Evolutionary conservation across 2,797 vertebrate genomes (phyloP).

Genomic region (Chelon auratus): DNA sequence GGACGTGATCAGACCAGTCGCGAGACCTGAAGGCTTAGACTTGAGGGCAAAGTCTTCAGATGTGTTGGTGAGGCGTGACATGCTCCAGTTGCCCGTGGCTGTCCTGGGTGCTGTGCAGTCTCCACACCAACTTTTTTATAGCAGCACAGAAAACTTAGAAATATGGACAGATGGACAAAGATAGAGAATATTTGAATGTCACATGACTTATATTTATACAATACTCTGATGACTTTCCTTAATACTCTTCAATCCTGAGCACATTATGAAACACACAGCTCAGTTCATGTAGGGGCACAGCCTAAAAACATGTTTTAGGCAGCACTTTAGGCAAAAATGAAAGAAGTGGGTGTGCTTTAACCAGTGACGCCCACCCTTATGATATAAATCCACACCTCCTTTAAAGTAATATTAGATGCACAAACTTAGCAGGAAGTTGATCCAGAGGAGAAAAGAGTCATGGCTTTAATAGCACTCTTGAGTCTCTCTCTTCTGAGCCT

Average conservation of each 20-base stretch:
- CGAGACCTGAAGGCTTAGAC: slow-evolving; percentile 67
- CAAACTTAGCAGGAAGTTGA: slow-evolving; percentile 32
- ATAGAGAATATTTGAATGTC: slow-evolving; percentile 30
- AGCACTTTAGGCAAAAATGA: slow-evolving; percentile 28
- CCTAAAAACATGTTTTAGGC: slow-evolving; percentile 28
- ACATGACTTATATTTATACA: slow-evolving; percentile 51
- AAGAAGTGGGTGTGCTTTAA: slow-evolving; percentile 17
- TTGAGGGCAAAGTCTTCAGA: slow-evolving; percentile 48
- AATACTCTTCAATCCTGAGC: slow-evolving; percentile 39
- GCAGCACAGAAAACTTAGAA: slow-evolving; percentile 3
- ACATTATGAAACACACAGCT: slow-evolving; percentile 41
- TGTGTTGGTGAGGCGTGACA: slow-evolving; percentile 49
- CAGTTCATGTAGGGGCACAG: slow-evolving; percentile 27
- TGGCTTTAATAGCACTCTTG: slow-evolving; percentile 48
- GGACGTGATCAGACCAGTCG: slow-evolving; percentile 41
- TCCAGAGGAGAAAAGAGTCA: slow-evolving; percentile 31
- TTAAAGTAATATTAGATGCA: slow-evolving; percentile 33
- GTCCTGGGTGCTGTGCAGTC: slow-evolving; percentile 16
- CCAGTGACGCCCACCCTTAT: slow-evolving; percentile 13
- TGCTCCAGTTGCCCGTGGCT: slow-evolving; percentile 12
- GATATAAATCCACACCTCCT: slow-evolving; percentile 18
- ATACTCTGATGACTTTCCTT: slow-evolving; percentile 28
- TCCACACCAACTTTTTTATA: slow-evolving; percentile 4
- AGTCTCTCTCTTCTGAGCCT: slow-evolving; percentile 32
- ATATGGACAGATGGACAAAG: slow-evolving; percentile 29